Percentiles rank a stretch among this genome's conserved stretches.
These are phyloP conservation scores for Xiphorhynchus erythropygius DNA, from an alignment of 2,797 vertebrate species.

Conservation along the genomic window DNA sequence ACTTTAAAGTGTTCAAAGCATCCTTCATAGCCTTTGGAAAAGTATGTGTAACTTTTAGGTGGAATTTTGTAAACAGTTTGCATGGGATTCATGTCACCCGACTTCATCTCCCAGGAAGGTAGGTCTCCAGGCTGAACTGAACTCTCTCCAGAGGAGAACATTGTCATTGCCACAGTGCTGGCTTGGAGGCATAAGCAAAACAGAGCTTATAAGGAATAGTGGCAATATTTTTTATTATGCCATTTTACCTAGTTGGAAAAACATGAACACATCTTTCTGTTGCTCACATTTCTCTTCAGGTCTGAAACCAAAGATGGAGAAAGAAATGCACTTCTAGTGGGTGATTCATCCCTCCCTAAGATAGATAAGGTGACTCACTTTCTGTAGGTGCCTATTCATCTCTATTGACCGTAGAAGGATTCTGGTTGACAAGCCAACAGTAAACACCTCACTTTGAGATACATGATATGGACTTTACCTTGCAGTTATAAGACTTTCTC, in stretches of 20 bases:
- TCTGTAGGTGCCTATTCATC: conserved; percentile 34
- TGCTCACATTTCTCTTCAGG: not conserved
- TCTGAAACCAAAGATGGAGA: conserved; percentile 17
- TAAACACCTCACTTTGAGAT: not conserved
- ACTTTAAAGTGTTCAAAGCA: not conserved
- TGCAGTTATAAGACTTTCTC: not conserved
- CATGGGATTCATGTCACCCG: not conserved
- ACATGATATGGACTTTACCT: not conserved
- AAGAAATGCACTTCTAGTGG: not conserved
- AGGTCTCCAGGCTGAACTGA: not conserved
- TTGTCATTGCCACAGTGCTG: not conserved
- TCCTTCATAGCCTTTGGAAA: not conserved
- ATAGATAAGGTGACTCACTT: conserved; percentile 31
- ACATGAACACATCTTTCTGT: not conserved
- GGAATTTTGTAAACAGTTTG: not conserved
- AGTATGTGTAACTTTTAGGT: not conserved
- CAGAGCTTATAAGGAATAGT: not conserved
- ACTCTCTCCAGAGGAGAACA: not conserved
- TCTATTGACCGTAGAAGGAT: conserved; percentile 20
- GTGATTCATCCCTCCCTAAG: conserved; percentile 35
- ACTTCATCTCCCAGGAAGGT: not conserved
- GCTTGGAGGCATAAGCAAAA: not conserved
- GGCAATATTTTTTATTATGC: not conserved
- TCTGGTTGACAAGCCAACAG: not conserved
- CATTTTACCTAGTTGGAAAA: not conserved